Conservation (phyloP, 2,113 vertebrate species). For the Thunnus maccoyii region DNA sequence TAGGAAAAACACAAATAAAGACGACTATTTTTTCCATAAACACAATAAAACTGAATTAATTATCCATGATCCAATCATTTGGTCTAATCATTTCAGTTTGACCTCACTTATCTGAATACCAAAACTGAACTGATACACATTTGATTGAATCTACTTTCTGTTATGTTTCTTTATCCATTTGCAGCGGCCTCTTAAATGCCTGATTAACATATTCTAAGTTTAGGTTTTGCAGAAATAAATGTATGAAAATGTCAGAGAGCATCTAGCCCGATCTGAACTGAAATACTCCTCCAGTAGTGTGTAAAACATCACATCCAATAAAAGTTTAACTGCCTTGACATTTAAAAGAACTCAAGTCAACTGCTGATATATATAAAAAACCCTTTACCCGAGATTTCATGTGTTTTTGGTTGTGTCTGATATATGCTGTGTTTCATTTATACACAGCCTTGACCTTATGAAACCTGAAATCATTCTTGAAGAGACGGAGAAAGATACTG, state of each 20-base stretch:
- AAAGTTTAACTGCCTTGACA: conserved; percentile 63
- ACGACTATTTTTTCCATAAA: background rate
- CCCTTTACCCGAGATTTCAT: background rate
- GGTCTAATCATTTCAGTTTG: background rate
- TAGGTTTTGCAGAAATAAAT: conserved; percentile 33
- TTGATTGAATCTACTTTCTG: background rate
- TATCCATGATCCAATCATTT: too few species aligned
- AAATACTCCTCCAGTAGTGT: conserved; percentile 42
- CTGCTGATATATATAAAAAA: conserved; percentile 26
- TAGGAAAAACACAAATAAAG: conserved; percentile 1
- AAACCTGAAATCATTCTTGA: conserved; percentile 12
- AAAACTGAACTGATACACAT: background rate
- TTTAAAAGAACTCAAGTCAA: conserved; percentile 61
- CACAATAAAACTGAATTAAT: background rate
- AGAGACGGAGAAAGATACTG: conserved; percentile 6
- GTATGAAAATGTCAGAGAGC: conserved; percentile 44
- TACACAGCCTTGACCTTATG: background rate
- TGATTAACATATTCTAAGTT: conserved; percentile 18
- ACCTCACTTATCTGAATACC: background rate
- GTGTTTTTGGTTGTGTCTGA: conserved; percentile 30
- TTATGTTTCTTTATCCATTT: background rate
- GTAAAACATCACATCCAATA: conserved; percentile 59
- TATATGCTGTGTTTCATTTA: conserved; percentile 30
- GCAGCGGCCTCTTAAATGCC: background rate
- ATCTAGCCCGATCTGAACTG: conserved; percentile 1